Conservation (phyloP, 1,140 invertebrate genomes). For the Apolygus lucorum region DNA sequence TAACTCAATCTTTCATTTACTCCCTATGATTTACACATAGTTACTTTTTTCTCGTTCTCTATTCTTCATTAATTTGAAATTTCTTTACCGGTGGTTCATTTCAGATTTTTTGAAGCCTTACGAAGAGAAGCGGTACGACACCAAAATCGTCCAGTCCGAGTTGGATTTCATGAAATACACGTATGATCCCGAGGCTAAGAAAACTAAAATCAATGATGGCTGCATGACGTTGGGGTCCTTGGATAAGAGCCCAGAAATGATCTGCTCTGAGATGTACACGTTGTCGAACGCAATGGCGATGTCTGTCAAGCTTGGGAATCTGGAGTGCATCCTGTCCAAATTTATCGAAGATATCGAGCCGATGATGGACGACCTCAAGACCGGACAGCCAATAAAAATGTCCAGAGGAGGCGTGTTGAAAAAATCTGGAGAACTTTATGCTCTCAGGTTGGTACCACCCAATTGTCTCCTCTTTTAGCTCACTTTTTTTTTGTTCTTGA, state of each 20-base stretch:
- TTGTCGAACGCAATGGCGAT: constrained; percentile 85
- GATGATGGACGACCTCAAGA: constrained; percentile 54
- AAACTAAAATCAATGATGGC: constrained; percentile 37
- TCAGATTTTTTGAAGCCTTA: constrained; percentile 57
- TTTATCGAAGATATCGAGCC: background rate
- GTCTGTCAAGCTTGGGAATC: constrained; percentile 85
- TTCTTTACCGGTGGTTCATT: too few relatives aligned
- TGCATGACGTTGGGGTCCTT: constrained; percentile 38
- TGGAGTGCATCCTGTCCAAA: constrained; percentile 52
- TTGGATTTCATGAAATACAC: constrained; percentile 74
- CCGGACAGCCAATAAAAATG: constrained; percentile 56
- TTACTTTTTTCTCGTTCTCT: too few relatives aligned
- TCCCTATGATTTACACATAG: too few relatives aligned
- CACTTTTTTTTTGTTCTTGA: too few relatives aligned
- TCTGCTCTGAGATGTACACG: constrained; percentile 60
- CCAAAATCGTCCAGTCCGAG: constrained; percentile 60
- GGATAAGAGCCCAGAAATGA: constrained; percentile 24
- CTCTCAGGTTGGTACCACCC: too few relatives aligned
- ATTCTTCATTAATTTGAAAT: too few relatives aligned
- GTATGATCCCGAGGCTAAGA: constrained; percentile 39
- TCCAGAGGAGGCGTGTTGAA: constrained; percentile 61
- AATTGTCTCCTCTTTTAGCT: too few relatives aligned
- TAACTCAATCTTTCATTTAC: too few relatives aligned
- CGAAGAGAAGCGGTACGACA: constrained; percentile 59
- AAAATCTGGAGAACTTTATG: constrained; percentile 87